Evolutionary conservation across 2,113 vertebrate genomes (phyloP).

Genomic region (Danionella cerebrum): DNA sequence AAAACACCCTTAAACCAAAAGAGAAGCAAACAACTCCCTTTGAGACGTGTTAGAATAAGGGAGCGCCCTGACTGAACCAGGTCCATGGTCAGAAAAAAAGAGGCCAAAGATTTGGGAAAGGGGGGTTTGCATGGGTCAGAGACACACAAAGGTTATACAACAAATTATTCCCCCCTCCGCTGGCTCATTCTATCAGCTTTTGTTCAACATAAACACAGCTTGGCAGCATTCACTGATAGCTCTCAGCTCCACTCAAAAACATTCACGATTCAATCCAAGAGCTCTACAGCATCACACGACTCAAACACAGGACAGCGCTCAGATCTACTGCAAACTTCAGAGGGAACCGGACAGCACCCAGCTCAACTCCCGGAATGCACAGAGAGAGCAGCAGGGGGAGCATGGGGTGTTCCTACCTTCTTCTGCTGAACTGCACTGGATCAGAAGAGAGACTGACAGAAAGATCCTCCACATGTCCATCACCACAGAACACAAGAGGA

Average conservation of each 20-base stretch:
- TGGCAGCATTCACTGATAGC: conserved; percentile 43
- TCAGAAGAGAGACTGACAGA: conserved; percentile 61
- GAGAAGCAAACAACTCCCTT: no score
- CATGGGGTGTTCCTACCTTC: conserved; percentile 60
- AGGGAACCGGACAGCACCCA: neutral
- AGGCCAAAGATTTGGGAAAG: conserved; percentile 7
- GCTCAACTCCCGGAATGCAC: neutral
- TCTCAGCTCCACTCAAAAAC: conserved; percentile 35
- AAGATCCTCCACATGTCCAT: conserved; percentile 69
- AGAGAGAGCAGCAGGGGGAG: conserved; percentile 36
- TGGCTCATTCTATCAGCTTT: conserved; percentile 54
- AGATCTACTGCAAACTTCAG: neutral
- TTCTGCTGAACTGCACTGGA: conserved; percentile 67
- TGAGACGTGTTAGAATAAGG: neutral
- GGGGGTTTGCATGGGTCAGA: conserved; percentile 35
- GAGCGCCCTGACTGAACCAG: conserved; percentile 11
- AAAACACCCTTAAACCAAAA: neutral
- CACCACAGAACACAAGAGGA: conserved; percentile 51
- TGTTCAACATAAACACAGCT: conserved; percentile 52
- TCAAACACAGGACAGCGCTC: neutral
- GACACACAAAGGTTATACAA: conserved; percentile 49
- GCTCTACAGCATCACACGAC: neutral
- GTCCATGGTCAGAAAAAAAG: conserved; percentile 48
- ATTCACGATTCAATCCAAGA: conserved; percentile 7
- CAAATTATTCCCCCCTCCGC: conserved; percentile 54